These are phyloP conservation scores for Leptodactylus fuscus DNA, from an alignment of 2,113 vertebrate species.

Conservation along the genomic window DNA sequence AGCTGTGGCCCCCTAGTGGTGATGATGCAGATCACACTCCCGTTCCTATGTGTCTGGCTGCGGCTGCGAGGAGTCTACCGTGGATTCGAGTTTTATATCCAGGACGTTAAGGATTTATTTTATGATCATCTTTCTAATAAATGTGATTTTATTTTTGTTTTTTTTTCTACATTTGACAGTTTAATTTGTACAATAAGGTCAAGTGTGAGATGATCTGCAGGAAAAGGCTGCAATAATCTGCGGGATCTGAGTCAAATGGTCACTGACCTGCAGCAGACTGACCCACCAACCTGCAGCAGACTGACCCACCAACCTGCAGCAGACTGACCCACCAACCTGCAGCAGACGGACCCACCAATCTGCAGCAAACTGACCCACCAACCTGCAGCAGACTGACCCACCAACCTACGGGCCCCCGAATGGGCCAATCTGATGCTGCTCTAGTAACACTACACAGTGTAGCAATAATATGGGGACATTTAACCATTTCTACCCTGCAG, in stretches of 20 bases:
- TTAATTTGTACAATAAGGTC: background rate
- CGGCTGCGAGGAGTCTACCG: background rate
- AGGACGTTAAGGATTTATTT: background rate
- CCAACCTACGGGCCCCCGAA: no score
- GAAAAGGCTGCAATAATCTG: background rate
- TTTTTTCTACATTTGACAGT: background rate
- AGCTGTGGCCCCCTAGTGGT: constrained; percentile 22
- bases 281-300: no score
- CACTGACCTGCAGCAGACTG: no score
- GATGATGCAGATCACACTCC: background rate
- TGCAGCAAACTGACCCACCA: no score
- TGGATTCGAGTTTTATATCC: background rate
- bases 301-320: no score
- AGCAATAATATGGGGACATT: no score
- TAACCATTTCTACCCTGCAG: no score
- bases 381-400: no score
- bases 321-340: no score
- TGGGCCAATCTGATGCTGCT: background rate
- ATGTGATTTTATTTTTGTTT: background rate
- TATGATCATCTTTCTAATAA: background rate
- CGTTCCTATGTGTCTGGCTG: background rate
- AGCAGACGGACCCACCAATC: no score
- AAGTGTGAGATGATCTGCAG: background rate
- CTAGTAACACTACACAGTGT: no score
- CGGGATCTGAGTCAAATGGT: background rate